phyloP scores from a whole-genome alignment of 2,888 invertebrate species.

The Heteromurus nitidus region DNA sequence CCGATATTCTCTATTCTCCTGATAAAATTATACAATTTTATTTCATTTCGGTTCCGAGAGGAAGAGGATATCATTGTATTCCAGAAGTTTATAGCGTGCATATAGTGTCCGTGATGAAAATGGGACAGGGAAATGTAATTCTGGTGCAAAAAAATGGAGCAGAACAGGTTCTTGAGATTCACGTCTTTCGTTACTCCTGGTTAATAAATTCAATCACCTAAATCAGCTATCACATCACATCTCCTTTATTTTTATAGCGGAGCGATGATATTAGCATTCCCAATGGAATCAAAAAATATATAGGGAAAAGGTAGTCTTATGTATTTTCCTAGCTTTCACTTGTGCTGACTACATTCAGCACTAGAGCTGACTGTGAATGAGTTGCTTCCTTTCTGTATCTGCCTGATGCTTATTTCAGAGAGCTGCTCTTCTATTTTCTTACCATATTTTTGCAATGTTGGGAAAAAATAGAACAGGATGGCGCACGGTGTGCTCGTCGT shows the following conservation, averaged over 20 bases:
- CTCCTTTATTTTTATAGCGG: conserved; percentile 50
- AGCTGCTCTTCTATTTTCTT: not conserved
- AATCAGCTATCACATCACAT: conserved; percentile 58
- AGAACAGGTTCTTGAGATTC: conserved; percentile 43
- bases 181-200: conserved; percentile 31
- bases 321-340: too few species aligned
- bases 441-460: not conserved
- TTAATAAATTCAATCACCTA: conserved; percentile 59
- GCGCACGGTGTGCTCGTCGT: not conserved
- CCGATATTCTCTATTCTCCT: not conserved
- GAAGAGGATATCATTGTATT: too few species aligned
- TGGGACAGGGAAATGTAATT: not conserved
- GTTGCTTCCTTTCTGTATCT: too few species aligned
- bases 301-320: conserved; percentile 5
- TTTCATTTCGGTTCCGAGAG: conserved; percentile 41
- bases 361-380: too few species aligned
- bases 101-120: not conserved
- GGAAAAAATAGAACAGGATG: not conserved
- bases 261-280: conserved; percentile 53
- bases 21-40: conserved; percentile 39
- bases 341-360: too few species aligned
- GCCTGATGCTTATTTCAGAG: not conserved
- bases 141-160: not conserved
- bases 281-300: conserved; percentile 11
- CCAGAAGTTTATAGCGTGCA: too few species aligned